Evolutionary conservation across 2,888 invertebrate species (phyloP).

Genomic region (Rhingia campestris): DNA sequence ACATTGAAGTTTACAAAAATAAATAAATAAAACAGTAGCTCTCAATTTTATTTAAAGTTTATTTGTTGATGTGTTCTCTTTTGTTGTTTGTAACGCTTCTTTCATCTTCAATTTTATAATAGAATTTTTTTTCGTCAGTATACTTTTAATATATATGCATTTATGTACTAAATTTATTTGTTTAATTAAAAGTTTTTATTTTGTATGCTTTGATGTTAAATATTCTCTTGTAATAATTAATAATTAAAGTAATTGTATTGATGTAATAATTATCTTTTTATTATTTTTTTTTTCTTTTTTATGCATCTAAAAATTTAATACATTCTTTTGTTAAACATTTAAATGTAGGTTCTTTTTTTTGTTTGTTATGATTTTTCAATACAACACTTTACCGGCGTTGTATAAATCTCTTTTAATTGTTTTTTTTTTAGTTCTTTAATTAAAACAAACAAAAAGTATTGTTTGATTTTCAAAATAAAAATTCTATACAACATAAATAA

Average conservation of each 20-base stretch:
- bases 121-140: constrained; percentile 23
- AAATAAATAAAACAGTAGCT: background rate
- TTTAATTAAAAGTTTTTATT: constrained; percentile 40
- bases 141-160: constrained; percentile 38
- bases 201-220: constrained; percentile 42
- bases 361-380: constrained; percentile 26
- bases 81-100: constrained; percentile 48
- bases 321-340: constrained; percentile 52
- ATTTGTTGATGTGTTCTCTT: constrained; percentile 61
- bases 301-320: constrained; percentile 57
- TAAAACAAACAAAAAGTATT: constrained; percentile 30
- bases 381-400: constrained; percentile 20
- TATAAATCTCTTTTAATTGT: constrained; percentile 5
- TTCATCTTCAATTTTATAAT: constrained; percentile 43
- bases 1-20: background rate
- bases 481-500: constrained; percentile 71
- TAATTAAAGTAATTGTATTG: constrained; percentile 52
- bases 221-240: constrained; percentile 52
- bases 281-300: constrained; percentile 46
- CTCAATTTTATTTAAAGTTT: constrained; percentile 68
- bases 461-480: constrained; percentile 51
- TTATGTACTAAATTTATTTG: constrained; percentile 54
- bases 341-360: constrained; percentile 34
- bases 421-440: constrained; percentile 14
- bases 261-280: constrained; percentile 47